Evolutionary conservation across 2,888 invertebrate species (phyloP).

Genomic region (Embidobia sp.): DNA sequence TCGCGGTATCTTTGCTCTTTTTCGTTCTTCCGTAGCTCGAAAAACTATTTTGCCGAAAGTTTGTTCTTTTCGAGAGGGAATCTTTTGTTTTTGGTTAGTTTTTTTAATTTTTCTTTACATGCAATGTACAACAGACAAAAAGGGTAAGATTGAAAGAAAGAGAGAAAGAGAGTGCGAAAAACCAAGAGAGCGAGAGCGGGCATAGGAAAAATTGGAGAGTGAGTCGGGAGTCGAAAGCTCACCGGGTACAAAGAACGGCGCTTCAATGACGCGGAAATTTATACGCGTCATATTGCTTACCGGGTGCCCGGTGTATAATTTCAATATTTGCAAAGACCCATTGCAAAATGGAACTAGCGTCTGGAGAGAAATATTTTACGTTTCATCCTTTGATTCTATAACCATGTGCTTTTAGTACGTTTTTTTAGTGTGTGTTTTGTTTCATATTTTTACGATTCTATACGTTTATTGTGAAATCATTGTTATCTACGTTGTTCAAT

Average conservation of each 20-base stretch:
- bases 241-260: slow-evolving; percentile 57
- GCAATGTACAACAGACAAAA: slow-evolving; percentile 5
- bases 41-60: slow-evolving; percentile 58
- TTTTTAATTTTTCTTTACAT: slow-evolving; percentile 54
- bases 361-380: slow-evolving; percentile 62
- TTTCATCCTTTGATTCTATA: slow-evolving; percentile 59
- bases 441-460: background rate
- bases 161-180: slow-evolving; percentile 20
- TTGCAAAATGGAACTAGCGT: slow-evolving; percentile 64
- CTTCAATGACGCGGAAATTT: slow-evolving; percentile 65
- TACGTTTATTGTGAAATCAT: slow-evolving; percentile 10
- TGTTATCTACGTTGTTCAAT: no score
- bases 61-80: slow-evolving; percentile 52
- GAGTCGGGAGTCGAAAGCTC: slow-evolving; percentile 51
- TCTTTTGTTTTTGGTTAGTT: slow-evolving; percentile 50
- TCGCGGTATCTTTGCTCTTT: background rate
- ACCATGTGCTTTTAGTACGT: slow-evolving; percentile 58
- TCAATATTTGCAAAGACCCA: slow-evolving; percentile 65
- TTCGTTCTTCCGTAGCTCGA: slow-evolving; percentile 26
- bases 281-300: slow-evolving; percentile 64
- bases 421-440: slow-evolving; percentile 42
- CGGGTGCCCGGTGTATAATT: slow-evolving; percentile 61
- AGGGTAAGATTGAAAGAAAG: slow-evolving; percentile 6
- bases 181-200: slow-evolving; percentile 15
- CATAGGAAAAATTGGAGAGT: slow-evolving; percentile 54